Conservation (phyloP, 1,140 invertebrate species). For the Triops longicaudatus region DNA sequence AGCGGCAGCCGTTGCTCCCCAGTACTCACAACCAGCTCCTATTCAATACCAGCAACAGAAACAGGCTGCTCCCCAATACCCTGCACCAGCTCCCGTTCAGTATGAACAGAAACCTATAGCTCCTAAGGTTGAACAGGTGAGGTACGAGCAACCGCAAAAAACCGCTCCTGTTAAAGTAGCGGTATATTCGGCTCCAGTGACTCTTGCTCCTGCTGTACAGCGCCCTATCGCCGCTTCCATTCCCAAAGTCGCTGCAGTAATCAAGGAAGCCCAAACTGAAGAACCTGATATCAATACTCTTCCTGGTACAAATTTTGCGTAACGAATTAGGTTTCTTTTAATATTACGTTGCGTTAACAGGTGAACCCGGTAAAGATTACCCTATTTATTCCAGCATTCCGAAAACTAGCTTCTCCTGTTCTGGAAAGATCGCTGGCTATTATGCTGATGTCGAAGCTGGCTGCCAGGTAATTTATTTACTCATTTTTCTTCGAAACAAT, state of each 20-base stretch:
- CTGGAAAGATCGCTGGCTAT: constrained; percentile 62
- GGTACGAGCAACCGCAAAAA: no score
- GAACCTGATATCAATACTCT: constrained; percentile 21
- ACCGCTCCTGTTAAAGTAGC: neutral
- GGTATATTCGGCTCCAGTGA: neutral
- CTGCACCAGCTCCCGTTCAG: neutral
- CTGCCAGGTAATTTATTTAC: constrained; percentile 56
- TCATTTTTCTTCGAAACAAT: no score
- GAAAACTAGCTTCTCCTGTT: constrained; percentile 68
- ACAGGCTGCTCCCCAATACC: neutral
- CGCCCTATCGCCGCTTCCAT: neutral
- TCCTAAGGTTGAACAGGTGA: no score
- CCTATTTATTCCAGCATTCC: constrained; percentile 66
- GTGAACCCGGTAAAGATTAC: constrained; percentile 63
- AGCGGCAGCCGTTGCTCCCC: neutral
- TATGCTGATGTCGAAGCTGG: constrained; percentile 78
- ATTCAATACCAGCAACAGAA: neutral
- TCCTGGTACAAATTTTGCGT: neutral
- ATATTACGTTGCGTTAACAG: constrained; percentile 34
- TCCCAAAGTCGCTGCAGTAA: neutral
- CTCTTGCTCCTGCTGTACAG: neutral
- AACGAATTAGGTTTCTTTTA: no score
- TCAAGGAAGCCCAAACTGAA: neutral
- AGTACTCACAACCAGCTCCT: neutral
- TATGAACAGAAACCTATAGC: neutral